Conservation (phyloP, 2,113 vertebrate genomes). For the Mobula hypostoma region DNA sequence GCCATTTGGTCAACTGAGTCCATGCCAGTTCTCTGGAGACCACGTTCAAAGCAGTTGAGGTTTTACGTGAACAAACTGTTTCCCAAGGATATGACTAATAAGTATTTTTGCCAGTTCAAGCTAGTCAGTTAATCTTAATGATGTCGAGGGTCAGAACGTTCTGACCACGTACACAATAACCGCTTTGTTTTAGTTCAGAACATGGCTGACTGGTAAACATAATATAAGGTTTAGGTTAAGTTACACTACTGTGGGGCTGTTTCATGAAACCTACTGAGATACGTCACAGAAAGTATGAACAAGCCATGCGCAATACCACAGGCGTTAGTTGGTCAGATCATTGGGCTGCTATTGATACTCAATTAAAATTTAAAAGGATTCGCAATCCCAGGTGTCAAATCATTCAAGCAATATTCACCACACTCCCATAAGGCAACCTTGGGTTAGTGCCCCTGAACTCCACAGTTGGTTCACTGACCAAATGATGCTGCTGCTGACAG, state of each 20-base stretch:
- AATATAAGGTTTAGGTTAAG: background rate
- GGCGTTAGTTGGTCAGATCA: background rate
- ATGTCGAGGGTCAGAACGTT: slow-evolving; percentile 15
- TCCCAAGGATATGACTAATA: background rate
- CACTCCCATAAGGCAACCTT: background rate
- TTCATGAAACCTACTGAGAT: background rate
- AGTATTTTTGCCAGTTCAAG: background rate
- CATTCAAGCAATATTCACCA: too few species aligned
- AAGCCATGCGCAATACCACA: background rate
- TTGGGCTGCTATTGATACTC: background rate
- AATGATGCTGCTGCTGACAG: background rate
- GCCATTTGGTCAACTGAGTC: too few species aligned
- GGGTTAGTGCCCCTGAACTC: background rate
- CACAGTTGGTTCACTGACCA: background rate
- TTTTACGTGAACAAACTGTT: background rate
- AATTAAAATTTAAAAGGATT: background rate
- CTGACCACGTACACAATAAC: background rate
- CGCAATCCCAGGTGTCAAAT: background rate
- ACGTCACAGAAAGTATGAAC: background rate
- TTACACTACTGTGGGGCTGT: background rate
- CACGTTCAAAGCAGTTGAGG: background rate
- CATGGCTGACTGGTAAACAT: background rate
- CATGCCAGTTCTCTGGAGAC: too few species aligned
- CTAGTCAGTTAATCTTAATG: background rate
- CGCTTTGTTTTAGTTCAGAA: background rate